phyloP scores from a whole-genome alignment of 2,888 invertebrate genomes.

The Gnatocerus cornutus region DNA sequence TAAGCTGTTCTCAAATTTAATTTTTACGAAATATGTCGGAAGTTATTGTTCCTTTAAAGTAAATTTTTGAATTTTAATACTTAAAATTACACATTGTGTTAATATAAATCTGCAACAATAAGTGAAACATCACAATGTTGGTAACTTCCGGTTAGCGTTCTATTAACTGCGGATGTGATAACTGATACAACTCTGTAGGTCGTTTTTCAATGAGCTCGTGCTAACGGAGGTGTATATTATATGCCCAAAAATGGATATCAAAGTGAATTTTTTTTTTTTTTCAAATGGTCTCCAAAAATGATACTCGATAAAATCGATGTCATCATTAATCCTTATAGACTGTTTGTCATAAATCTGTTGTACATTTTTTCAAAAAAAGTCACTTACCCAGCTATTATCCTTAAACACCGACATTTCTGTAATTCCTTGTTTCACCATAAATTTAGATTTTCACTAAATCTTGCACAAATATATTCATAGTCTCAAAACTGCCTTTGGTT shows the following conservation, averaged over 20 bases:
- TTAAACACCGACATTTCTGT: constrained; percentile 74
- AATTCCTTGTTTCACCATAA: constrained; percentile 24
- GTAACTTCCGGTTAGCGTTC: constrained; percentile 46
- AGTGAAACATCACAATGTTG: constrained; percentile 22
- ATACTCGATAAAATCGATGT: too few species aligned
- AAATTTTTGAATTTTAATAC: too few species aligned
- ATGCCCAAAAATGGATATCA: too few species aligned
- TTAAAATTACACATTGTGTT: constrained; percentile 1
- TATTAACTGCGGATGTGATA: constrained; percentile 51
- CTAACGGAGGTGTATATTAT: too few species aligned
- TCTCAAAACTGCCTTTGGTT: neutral
- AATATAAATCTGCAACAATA: constrained; percentile 7
- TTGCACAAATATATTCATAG: constrained; percentile 11
- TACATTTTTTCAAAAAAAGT: neutral
- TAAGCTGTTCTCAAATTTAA: too few species aligned
- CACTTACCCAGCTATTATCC: constrained; percentile 76
- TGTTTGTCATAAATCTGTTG: too few species aligned
- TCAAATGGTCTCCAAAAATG: too few species aligned
- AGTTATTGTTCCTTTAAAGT: too few species aligned
- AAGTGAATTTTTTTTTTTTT: too few species aligned
- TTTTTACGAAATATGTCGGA: too few species aligned
- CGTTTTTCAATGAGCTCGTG: constrained; percentile 5
- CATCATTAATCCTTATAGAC: too few species aligned
- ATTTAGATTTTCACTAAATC: constrained; percentile 26
- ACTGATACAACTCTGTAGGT: constrained; percentile 43